phyloP scores from a whole-genome alignment of 2,797 vertebrate species.

The Coendou prehensilis region DNA sequence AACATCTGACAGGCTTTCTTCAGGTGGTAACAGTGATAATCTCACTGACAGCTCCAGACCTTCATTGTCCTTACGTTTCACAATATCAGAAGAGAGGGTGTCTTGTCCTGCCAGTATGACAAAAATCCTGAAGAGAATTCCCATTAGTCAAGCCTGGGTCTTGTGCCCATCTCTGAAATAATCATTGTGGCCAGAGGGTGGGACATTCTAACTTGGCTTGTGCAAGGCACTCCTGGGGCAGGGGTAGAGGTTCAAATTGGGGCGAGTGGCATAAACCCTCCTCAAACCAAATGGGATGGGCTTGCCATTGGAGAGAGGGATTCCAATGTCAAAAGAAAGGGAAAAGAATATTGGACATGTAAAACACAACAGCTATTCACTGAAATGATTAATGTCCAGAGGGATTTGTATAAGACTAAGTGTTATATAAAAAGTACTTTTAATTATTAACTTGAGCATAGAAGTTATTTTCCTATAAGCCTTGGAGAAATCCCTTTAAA shows the following conservation, averaged over 20 bases:
- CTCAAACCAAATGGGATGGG: not conserved
- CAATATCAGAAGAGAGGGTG: not conserved
- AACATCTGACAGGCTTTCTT: not conserved
- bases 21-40: not conserved
- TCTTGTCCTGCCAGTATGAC: not conserved
- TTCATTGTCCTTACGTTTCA: not conserved
- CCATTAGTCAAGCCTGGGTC: not conserved
- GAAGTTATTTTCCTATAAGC: conserved; percentile 20
- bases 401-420: not conserved
- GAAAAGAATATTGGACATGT: not conserved
- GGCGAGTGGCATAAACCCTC: not conserved
- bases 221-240: not conserved
- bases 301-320: not conserved
- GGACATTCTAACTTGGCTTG: not conserved
- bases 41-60: not conserved
- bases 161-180: not conserved
- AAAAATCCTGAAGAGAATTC: not conserved
- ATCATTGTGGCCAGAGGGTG: not conserved
- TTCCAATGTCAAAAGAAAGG: conserved; percentile 13
- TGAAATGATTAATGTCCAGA: not conserved
- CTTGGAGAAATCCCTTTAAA: conserved; percentile 15
- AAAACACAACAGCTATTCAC: not conserved
- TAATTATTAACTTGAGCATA: conserved; percentile 10
- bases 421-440: not conserved
- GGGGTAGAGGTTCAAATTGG: not conserved